Conservation (phyloP, 2,888 invertebrate species). For the Abrostola triplasia region DNA sequence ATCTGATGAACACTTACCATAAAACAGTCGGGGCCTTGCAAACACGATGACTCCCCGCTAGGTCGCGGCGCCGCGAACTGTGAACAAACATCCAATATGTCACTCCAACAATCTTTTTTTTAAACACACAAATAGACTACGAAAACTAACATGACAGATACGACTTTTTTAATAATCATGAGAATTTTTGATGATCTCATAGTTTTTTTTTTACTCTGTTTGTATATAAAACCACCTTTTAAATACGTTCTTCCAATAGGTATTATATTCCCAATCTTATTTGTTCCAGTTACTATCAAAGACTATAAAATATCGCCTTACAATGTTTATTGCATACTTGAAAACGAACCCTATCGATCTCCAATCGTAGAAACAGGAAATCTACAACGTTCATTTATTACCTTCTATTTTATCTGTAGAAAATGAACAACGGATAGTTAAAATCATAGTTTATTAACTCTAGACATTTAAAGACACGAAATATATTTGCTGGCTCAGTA, state of each 20-base stretch:
- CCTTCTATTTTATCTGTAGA: background rate
- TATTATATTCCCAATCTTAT: slow-evolving; percentile 9
- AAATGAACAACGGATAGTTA: background rate
- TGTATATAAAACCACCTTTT: too few relatives aligned
- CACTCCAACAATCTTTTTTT: slow-evolving; percentile 56
- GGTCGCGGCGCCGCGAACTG: slow-evolving; percentile 90
- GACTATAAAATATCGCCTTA: slow-evolving; percentile 39
- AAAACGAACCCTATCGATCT: slow-evolving; percentile 7
- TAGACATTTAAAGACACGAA: slow-evolving; percentile 9
- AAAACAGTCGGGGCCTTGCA: slow-evolving; percentile 92
- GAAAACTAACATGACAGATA: slow-evolving; percentile 32
- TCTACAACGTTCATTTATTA: background rate
- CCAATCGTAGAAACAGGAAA: slow-evolving; percentile 6
- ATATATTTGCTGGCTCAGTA: slow-evolving; percentile 8
- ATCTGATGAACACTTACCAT: slow-evolving; percentile 87
- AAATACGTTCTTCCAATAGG: too few relatives aligned
- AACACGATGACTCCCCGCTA: slow-evolving; percentile 90
- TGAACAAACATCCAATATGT: slow-evolving; percentile 82
- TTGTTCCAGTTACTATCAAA: slow-evolving; percentile 21
- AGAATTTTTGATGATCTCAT: slow-evolving; percentile 33
- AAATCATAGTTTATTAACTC: slow-evolving; percentile 11
- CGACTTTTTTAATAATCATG: slow-evolving; percentile 23
- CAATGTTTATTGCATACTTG: slow-evolving; percentile 20
- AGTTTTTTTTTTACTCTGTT: too few relatives aligned
- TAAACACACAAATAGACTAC: slow-evolving; percentile 6